These are phyloP conservation scores for Atherix ibis DNA, from an alignment of 2,888 invertebrate genomes.

Conservation along the genomic window DNA sequence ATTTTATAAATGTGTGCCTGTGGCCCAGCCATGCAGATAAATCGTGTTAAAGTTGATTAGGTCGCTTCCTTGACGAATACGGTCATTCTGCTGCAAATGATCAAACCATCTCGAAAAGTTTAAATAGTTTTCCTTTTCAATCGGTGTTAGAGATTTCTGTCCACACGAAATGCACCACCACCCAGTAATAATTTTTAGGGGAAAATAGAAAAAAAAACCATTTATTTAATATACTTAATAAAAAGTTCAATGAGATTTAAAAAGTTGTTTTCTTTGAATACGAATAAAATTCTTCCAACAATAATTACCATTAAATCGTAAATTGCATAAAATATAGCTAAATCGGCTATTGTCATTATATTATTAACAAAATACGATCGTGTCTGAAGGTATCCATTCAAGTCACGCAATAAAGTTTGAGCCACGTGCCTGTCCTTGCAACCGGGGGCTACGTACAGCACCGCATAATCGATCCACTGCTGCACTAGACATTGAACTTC, in stretches of 20 bases:
- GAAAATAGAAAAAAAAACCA: background rate
- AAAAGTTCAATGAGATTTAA: background rate
- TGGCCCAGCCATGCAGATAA: conserved; percentile 30
- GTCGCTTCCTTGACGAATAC: conserved; percentile 35
- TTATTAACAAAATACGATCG: conserved; percentile 43
- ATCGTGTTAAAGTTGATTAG: conserved; percentile 29
- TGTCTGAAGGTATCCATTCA: conserved; percentile 36
- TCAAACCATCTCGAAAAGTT: conserved; percentile 65
- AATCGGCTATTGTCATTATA: conserved; percentile 47
- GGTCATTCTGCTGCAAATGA: conserved; percentile 53
- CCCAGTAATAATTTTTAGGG: background rate
- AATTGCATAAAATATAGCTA: conserved; percentile 50
- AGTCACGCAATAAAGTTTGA: conserved; percentile 31
- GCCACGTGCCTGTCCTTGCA: conserved; percentile 24
- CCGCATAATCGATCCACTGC: conserved; percentile 53
- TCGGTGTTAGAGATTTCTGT: conserved; percentile 44
- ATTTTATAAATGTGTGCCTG: conserved; percentile 29
- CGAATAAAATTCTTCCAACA: background rate
- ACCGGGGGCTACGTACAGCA: conserved; percentile 28
- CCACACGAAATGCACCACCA: conserved; percentile 29
- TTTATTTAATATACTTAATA: too few species aligned
- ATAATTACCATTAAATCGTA: conserved; percentile 47
- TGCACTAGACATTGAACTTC: conserved; percentile 30
- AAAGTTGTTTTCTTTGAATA: background rate
- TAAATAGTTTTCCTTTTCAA: conserved; percentile 50